Base-by-base conservation (phyloP, 2,888 invertebrate species). In the Nineta flava region DNA sequence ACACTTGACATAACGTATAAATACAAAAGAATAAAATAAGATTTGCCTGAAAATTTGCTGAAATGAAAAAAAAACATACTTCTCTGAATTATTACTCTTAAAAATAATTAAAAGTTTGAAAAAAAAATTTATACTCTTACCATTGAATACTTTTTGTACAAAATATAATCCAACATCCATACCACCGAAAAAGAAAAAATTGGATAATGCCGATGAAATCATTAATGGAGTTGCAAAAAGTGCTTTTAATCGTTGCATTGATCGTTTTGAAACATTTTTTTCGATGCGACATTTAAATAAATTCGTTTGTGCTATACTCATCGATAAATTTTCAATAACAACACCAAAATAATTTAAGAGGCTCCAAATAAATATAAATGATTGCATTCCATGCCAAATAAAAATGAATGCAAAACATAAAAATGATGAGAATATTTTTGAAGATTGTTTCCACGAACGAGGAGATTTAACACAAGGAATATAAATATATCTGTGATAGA, bases 331-430 rank as follows among this genome's bases (percentile, higher is more conserved):
- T 68, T 94, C 94, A 13, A 86, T 61, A 10, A 77, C 68, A 45
- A 94, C 72, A 32, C 88, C 91, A 5, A 82, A 55, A 61, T 82
- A 93, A 68, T 95, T 95, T n/a, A 92, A 66, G 9, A 77, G 57
- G n/a, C 87, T 77, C 94, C 95, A 96, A 50, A 87, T 69, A 52
- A 92, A 76, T 55, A 94, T 81, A 58, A 80, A 80, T 54, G 70
- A 69, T 52, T 81, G 78, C 45, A 81, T 76, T 34, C 93, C 93
- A 65, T 96, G 96, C 95, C 95, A 96, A 53, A 90, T 62, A 60
- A 79, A 92, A 31, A 94, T 83, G 65, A 92, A 95, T 16, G 72
- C 59, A 66, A 95, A 93, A 60, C 84, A 83, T 2, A 76, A 56
- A 40, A 81, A 71, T n/a, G 86, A 87, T 2, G 87, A 84, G 17